Conservation (phyloP, 2,888 invertebrate species). For the Watsonalla binaria region DNA sequence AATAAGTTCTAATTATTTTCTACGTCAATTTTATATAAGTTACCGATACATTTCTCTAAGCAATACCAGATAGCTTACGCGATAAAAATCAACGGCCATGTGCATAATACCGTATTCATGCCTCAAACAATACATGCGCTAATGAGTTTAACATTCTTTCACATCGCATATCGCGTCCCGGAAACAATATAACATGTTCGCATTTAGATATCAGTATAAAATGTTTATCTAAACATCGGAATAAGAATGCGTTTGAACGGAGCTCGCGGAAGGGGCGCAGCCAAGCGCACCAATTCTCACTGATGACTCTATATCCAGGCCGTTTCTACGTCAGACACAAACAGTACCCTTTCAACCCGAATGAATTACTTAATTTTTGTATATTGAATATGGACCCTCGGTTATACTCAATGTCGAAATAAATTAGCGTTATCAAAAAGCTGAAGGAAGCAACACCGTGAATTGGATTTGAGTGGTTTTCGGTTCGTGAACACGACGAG, state of each 20-base stretch:
- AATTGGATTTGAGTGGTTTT: constrained; percentile 50
- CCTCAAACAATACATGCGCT: constrained; percentile 50
- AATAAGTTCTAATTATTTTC: no score
- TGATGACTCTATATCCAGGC: constrained; percentile 57
- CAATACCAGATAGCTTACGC: constrained; percentile 17
- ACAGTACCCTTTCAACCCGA: constrained; percentile 70
- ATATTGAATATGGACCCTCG: constrained; percentile 53
- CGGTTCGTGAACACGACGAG: constrained; percentile 37
- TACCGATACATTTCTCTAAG: no score
- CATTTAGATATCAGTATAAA: constrained; percentile 58
- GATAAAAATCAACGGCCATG: constrained; percentile 39
- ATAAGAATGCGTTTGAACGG: constrained; percentile 60
- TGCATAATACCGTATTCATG: constrained; percentile 48
- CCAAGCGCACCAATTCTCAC: constrained; percentile 60
- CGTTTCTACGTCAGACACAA: constrained; percentile 71
- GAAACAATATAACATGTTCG: constrained; percentile 67
- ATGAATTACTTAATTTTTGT: constrained; percentile 76
- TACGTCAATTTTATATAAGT: no score
- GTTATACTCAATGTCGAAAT: constrained; percentile 59
- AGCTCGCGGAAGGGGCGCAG: constrained; percentile 49
- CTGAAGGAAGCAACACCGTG: constrained; percentile 42
- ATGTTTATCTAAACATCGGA: constrained; percentile 74
- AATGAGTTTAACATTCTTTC: constrained; percentile 63
- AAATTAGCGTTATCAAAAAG: constrained; percentile 64
- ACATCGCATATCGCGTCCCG: constrained; percentile 63